Percentiles rank a stretch among this genome's conserved stretches.
Conservation (phyloP, 2,888 invertebrate species). For the Polydesmus complanatus region DNA sequence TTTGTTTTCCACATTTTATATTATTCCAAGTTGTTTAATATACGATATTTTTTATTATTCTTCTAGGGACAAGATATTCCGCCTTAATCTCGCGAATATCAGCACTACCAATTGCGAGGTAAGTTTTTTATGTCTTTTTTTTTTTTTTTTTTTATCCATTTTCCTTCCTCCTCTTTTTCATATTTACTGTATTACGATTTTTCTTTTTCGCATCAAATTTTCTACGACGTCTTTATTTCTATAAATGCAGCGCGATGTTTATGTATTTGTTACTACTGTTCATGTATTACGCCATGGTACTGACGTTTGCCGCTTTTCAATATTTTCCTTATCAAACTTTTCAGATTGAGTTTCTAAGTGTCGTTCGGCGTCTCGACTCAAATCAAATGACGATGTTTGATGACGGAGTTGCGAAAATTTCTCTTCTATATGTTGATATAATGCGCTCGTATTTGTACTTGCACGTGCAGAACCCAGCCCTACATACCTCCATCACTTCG, state of each 20-base stretch:
- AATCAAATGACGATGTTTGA: neutral
- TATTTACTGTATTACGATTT: too few species aligned
- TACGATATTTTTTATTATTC: neutral
- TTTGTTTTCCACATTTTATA: neutral
- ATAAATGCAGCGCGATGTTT: neutral
- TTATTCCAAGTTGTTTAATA: neutral
- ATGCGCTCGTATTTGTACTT: neutral
- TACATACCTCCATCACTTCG: too few species aligned
- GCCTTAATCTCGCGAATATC: conserved; percentile 13
- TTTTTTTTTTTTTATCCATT: neutral
- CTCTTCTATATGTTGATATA: neutral
- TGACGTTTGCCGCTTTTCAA: too few species aligned
- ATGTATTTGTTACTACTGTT: neutral
- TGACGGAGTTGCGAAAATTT: neutral
- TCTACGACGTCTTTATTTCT: neutral
- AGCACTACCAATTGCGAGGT: conserved; percentile 14
- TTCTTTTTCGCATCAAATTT: neutral
- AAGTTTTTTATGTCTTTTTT: neutral
- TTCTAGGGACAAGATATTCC: conserved; percentile 14
- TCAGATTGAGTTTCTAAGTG: neutral
- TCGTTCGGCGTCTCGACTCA: neutral
- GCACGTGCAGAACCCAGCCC: too few species aligned
- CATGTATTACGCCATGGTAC: neutral
- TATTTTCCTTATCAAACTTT: neutral
- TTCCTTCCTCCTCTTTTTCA: neutral